Evolutionary conservation across 1,140 invertebrate species (phyloP).

Genomic region (Drosophila pectinifera): DNA sequence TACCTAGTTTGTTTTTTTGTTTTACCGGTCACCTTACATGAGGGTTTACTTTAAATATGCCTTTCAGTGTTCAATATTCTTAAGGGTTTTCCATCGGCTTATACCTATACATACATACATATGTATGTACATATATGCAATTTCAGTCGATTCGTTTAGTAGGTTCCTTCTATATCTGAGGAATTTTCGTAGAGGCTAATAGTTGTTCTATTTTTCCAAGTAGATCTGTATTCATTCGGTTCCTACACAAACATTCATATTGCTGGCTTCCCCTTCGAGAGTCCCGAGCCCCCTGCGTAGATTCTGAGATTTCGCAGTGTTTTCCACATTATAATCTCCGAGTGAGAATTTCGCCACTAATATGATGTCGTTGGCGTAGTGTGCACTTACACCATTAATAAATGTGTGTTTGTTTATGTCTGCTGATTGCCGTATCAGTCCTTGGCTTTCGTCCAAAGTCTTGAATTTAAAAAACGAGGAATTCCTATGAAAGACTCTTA

Average conservation of each 20-base stretch:
- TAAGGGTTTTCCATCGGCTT: too few relatives aligned
- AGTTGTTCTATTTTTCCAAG: background rate
- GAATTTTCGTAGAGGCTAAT: too few relatives aligned
- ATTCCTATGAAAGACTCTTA: background rate
- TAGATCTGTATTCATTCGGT: background rate
- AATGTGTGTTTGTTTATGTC: background rate
- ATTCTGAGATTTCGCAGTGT: background rate
- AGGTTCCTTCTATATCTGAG: too few relatives aligned
- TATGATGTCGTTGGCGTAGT: too few relatives aligned
- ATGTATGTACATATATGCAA: too few relatives aligned
- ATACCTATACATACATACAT: too few relatives aligned
- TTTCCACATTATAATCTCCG: background rate
- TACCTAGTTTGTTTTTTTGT: background rate
- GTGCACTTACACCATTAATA: background rate
- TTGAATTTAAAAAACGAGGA: background rate
- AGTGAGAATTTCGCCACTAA: background rate
- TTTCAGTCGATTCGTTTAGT: too few relatives aligned
- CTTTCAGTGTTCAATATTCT: too few relatives aligned
- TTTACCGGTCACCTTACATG: background rate
- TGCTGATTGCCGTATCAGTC: constrained; percentile 1
- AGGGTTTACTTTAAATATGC: too few relatives aligned
- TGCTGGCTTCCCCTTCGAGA: background rate
- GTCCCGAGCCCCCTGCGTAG: background rate
- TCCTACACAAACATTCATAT: background rate
- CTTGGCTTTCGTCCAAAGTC: background rate